Base-by-base conservation (phyloP, 1,140 invertebrate genomes). In the Gyrodactylus salaris region DNA sequence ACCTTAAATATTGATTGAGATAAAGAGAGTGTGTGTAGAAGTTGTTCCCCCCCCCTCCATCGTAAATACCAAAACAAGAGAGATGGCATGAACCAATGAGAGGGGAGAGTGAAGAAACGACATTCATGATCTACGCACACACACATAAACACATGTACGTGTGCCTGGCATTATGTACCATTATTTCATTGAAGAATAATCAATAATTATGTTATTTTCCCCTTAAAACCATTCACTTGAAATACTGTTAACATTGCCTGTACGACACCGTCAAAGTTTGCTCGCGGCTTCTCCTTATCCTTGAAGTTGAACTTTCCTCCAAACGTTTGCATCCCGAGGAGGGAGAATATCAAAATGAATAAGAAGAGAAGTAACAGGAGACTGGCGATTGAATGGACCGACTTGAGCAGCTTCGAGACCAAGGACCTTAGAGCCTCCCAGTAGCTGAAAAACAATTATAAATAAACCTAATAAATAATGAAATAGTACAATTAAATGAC, bases 341-440 rank as follows among this genome's bases (percentile, higher is more conserved):
- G 83, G 22, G 91, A 89, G 82, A 95, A 95, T 80, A 96, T 96
- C 77, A 95, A 89, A 82, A 96, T 95, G 83, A 96, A 96, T 26
- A 96, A 85, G 80, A 95, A 95, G 74, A 96, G 84, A 74, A 96
- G 85, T 71, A 96, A 84, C 80, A 96, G 83, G 54, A 96, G 84
- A 27, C 89, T 93, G 26, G 89, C 89, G 78, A 96, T 95, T n/a
- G 91, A 93, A 82, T 92, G 88, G 80, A 95, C 91, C 23, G 91
- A 95, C 83, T 94, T 94, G 74, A 96, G 84, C 75, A 96, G 82
- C 69, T 91, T 94, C 72, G 89, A 88, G 72, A 96, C 91, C 77
- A 96, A 84, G 83, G 25, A 95, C 70, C 91, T 89, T 70, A 96
- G 82, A 1, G 91, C 92, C 76, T 87, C 85, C 91, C 91, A 96